phyloP scores from a whole-genome alignment of 2,888 invertebrate genomes.

The Callinectes sapidus region DNA sequence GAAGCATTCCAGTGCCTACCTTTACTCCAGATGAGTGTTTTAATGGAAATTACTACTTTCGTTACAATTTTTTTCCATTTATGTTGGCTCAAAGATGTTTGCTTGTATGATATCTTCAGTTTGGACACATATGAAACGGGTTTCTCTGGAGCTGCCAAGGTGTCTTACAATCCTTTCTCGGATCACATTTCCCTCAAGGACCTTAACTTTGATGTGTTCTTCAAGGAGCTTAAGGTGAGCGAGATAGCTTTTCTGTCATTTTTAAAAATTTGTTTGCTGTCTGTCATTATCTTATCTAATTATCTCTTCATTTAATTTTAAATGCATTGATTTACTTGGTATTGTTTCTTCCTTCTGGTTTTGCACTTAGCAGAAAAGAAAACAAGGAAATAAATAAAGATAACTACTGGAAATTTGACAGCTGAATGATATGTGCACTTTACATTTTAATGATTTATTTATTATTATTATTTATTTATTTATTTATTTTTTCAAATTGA shows the following conservation, averaged over 20 bases:
- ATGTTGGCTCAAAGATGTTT: background rate
- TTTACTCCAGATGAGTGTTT: background rate
- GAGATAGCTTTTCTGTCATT: background rate
- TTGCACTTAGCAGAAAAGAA: too few species aligned
- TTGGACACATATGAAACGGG: constrained; percentile 56
- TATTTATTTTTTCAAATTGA: background rate
- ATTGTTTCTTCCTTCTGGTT: background rate
- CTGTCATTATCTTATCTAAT: background rate
- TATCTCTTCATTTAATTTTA: background rate
- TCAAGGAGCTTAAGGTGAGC: constrained; percentile 50
- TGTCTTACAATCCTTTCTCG: constrained; percentile 54
- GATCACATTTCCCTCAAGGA: constrained; percentile 56
- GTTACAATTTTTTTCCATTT: background rate
- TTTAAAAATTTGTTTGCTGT: background rate
- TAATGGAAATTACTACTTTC: background rate
- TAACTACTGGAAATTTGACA: too few species aligned
- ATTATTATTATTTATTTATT: too few species aligned
- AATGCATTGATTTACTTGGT: background rate
- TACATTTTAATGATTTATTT: too few species aligned
- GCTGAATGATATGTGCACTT: too few species aligned
- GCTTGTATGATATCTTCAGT: background rate
- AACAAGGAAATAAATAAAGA: too few species aligned
- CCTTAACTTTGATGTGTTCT: constrained; percentile 58
- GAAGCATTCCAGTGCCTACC: too few species aligned
- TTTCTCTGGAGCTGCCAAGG: constrained; percentile 47